Evolutionary conservation across 2,797 vertebrate species (phyloP).

Genomic region (Poliocrania exsul): DNA sequence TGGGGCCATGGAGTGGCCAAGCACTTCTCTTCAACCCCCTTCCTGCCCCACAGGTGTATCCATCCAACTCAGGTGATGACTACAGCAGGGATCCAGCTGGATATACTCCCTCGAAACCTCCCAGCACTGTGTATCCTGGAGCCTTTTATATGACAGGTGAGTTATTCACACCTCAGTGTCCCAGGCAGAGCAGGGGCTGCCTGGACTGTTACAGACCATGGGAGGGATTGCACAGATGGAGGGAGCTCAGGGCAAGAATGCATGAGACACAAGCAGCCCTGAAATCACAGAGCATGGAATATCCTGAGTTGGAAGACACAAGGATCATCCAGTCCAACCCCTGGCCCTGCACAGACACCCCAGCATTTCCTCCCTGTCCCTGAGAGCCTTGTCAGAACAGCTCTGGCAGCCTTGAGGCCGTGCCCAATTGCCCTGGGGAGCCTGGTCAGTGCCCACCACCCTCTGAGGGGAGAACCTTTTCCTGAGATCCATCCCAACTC

Average conservation of each 20-base stretch:
- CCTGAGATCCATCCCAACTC: neutral
- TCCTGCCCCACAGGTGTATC: slow-evolving; percentile 87
- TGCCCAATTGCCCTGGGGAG: neutral
- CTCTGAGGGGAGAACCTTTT: neutral
- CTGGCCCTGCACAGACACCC: neutral
- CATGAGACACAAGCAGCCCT: neutral
- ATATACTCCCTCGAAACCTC: slow-evolving; percentile 87
- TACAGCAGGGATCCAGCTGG: slow-evolving; percentile 88
- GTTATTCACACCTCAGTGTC: neutral
- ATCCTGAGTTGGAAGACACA: accelerated
- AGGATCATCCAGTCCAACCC: accelerated
- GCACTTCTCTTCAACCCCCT: neutral
- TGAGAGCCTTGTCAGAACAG: neutral
- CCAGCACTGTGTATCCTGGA: slow-evolving; percentile 88
- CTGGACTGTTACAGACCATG: accelerated
- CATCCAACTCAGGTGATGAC: slow-evolving; percentile 93
- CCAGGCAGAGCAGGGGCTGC: neutral
- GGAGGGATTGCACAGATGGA: neutral
- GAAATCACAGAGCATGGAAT: neutral
- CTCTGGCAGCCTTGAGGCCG: neutral
- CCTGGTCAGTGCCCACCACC: neutral
- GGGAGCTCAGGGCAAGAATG: neutral
- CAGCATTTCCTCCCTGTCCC: neutral
- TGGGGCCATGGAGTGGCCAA: accelerated
- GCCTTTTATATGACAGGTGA: slow-evolving; percentile 96